Base-by-base conservation (phyloP, 1,140 invertebrate genomes). In the Cydia strobilella region DNA sequence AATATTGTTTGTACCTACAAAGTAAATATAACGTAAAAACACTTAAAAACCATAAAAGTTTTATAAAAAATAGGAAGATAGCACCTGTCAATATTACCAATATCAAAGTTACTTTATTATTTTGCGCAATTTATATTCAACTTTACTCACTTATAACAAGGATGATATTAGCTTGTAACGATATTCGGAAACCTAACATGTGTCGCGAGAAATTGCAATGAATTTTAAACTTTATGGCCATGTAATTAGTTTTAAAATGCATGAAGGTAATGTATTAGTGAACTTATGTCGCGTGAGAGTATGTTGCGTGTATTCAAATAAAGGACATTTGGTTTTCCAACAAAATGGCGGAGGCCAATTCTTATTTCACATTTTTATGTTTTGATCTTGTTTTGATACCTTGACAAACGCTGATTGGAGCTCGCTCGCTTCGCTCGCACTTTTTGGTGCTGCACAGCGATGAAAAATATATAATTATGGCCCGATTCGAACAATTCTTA, bases 251-350 rank as follows among this genome's bases (percentile, higher is more conserved):
- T 59, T 7, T 23, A 9, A 59, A 59, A 7, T n/a, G 48, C 15
- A 13, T 10, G 54, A 59, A 59, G 54, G 54, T 23, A 23, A n/a
- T n/a, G n/a, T 59, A 23, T 20, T 18, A 18, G 1, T 59, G 18
- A 23, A 59, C 6, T 59, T 4, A 5, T 31, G n/a, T n/a, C n/a
- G 54, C 54, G 54, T 59, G 54, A 59, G 18, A 23, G 9, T 23
- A 59, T 59, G 54, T 59, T 59, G 54, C 54, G 54, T 59, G 54
- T 59, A 23, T 20, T 20, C 54, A 23, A 10, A 59, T 23, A 59
- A 23, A n/a, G 54, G 54, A 59, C 54, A 59, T 59, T 23, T 9
- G 18, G 54, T 23, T 59, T 23, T 23, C 54, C 18, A 59, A 20
- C 20, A 59, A 23, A 23, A 59, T 59, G 51, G 3, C 20, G 13